phyloP scores from a whole-genome alignment of 2,888 invertebrate species.

The Leptothorax acervorum region DNA sequence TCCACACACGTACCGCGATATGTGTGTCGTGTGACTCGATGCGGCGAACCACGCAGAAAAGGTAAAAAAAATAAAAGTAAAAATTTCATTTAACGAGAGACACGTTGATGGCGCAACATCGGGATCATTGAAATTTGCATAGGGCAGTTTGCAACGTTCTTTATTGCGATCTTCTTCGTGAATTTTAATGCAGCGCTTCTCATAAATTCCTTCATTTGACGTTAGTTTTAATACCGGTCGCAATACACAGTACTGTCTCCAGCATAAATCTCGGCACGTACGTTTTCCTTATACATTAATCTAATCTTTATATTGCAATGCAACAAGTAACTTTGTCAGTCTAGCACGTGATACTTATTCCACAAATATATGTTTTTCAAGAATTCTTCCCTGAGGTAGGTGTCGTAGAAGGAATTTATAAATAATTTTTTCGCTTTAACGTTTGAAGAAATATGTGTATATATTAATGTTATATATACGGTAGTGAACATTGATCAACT shows the following conservation, averaged over 20 bases:
- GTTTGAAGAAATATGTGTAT: background rate
- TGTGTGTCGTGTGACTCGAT: conserved; percentile 45
- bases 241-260: background rate
- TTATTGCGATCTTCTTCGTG: conserved; percentile 17
- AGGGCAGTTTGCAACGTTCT: background rate
- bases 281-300: background rate
- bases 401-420: background rate
- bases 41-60: conserved; percentile 24
- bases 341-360: background rate
- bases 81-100: conserved; percentile 1
- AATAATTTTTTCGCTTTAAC: background rate
- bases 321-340: background rate
- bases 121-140: conserved; percentile 30
- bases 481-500: background rate
- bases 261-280: conserved; percentile 10
- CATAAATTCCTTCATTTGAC: conserved; percentile 6
- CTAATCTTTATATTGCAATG: background rate
- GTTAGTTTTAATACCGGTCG: conserved; percentile 6
- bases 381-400: background rate
- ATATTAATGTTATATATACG: background rate
- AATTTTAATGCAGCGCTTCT: conserved; percentile 3
- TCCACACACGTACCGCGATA: conserved; percentile 18
- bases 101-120: background rate
- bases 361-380: background rate
- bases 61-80: background rate